Base-by-base conservation (phyloP, 2,888 invertebrate species). In the Cheilosia vernalis region DNA sequence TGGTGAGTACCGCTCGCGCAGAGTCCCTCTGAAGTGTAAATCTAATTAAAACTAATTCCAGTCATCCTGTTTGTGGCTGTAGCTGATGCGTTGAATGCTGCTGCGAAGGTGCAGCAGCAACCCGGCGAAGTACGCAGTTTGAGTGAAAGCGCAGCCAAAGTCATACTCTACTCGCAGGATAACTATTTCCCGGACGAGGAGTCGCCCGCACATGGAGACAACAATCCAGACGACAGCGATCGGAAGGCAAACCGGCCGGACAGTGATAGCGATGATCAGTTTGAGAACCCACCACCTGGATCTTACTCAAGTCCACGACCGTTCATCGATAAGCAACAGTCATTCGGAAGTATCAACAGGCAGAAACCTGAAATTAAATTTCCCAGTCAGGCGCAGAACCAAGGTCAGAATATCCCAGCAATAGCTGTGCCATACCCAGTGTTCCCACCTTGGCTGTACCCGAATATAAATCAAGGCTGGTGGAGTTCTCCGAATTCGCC, bases 281-380 rank as follows among this genome's bases (percentile, higher is more conserved):
- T 81, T 37, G 85, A 85, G 4, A 76, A 81, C 15, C 56, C 70
- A 5, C 21, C 66, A 4, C 4, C 24, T 10, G 76, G 53, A 17
- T 40, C 81, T 1, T 85, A 70, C 17, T 85, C 85, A 1, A 85
- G 85, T 66, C 85, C 85, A 17, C 72, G 85, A 4, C 85, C 85
- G 5, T 85, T 60, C 44, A 63, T 67, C 27, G 85, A 81, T 19
- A 85, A 76, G 30, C 10, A 72, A 4, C 76, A 74, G 15, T 9
- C 76, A 9, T 74, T 60, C 27, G 60, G 42, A 51, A 80, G 44
- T 55, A 66, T 66, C 1, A 76, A 66, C 19, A 70, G 40, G 33
- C 21, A 15, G 15, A 76, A 42, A 7, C 15, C n/a, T 1, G 47
- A 19, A 9, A 55, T 56, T n/a, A 55, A 60, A 27, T 0, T n/a